Evolutionary conservation across 2,113 vertebrate species (phyloP), one percentile per base, ranked within the genome.

Genomic region (Bujurquina vittata): DNA sequence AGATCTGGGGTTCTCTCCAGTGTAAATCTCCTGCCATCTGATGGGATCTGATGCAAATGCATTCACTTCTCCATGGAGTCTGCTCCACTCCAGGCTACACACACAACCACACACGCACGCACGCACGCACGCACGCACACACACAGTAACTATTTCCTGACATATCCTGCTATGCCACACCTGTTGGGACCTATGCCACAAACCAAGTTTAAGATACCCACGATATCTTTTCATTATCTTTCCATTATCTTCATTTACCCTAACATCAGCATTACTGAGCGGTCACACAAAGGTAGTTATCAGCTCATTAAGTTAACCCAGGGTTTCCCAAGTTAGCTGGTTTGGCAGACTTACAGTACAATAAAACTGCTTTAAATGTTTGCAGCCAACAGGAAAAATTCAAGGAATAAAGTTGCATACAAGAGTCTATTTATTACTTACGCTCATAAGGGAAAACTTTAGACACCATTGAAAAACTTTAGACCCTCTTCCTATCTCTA

Each of bases 41-140:
- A 89, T 80, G 74, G 80, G 74, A 43, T 58, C 75, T 59, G 31
- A 83, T 80, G 52, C 57, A 87, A 77, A 88, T 84, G 29, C 57
- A 81, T 59, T 77, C 4, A 81, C 33, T 49, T 88, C 57, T 60
- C 55, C 55, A 59, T 81, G 61, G 74, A 87, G 46, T 85, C 69
- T 79, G 74, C 52, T 81, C 15, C 57, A 54, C 35, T 56, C 18
- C 60, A 69, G 9, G 46, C 63, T 29, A 3, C 14, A 43, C 1
- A 65, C 35, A 67, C 22, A n/a, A 10, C 26, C 26, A 11, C 31
- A 26, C 56, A 17, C 52, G 9, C 52, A 55, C 33, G 55, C 75
- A 52, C 56, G 20, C 49, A 43, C 57, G 26, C n/a, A 29, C n/a
- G 14, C 17, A 46, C 6, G 69, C 14, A 33, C 15, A 20, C 7